Base-by-base conservation (phyloP, 2,797 vertebrate species). In the Philypnodon macrostomus region DNA sequence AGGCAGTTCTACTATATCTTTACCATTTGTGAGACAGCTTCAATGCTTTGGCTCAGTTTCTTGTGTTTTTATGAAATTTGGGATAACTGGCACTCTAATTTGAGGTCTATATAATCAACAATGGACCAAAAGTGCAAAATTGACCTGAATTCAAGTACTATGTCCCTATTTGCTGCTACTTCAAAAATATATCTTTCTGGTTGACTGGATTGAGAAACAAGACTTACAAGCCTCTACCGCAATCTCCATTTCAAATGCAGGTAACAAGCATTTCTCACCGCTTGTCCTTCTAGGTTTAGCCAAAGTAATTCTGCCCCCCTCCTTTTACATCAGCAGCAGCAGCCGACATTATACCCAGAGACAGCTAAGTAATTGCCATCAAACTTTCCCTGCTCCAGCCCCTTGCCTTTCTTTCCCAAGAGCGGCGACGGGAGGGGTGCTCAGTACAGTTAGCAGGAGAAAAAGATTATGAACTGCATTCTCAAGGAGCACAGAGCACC, bases 361-460 rank as follows among this genome's bases (percentile, higher is more conserved):
- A 81, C 86, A 85, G 80, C 78, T 73, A 77, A 86, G 82, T 85
- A 86, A 87, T 86, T 77, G 82, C 77, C 80, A 73, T 85, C 76
- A 84, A 81, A 86, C 82, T 84, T 83, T 73, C 71, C n/a, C 74
- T 61, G 52, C 75, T 73, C 60, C 41, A 39, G 71, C 73, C 45
- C 60, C 55, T 72, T 52, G 66, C 66, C 63, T 44, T 44, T 44
- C 41, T 44, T 41, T 24, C 78, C 55, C 46, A 27, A 67, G 52
- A 59, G 42, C 2, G 8, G 60, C 48, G 75, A 54, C 41, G 81
- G 84, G 81, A 79, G 79, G 79, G 70, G 77, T 65, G 41, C 41
- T 51, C 41, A 26, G 67, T 68, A 74, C 70, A 70, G 70, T 54
- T n/a, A n/a, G n/a, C n/a, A n/a, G 67, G 74, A 67, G 66, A 73